Evolutionary conservation across 2,797 vertebrate genomes (phyloP), one percentile per base, ranked within the genome.

Genomic region (Sparidentex hasta): DNA sequence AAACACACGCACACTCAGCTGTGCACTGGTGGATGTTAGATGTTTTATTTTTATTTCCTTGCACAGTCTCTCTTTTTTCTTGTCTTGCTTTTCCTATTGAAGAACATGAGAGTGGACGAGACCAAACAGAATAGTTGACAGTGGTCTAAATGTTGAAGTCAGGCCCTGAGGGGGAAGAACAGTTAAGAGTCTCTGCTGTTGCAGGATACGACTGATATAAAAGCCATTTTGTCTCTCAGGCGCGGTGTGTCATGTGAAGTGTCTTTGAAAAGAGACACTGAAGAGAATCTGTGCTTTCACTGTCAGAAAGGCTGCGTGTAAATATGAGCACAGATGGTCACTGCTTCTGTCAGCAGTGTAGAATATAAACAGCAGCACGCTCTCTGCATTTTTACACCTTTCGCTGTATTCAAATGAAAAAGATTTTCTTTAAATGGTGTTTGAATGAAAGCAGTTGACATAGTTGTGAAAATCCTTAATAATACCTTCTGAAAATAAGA

Each of bases 81-180:
- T 16, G 38, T 12, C 6, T 43, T 7, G 9, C 11, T 44, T 57
- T n/a, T 29, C 8, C 43, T 51, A 17, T 13, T 46, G 11, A 18
- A 47, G 18, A 6, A 52, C 47, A 56, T 63, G 11, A 48, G 33
- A 38, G 59, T 5, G 38, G 5, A 16, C n/a, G 11, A 11, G 18
- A 67, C 23, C 56, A 65, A 65, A 70, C 54, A 65, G 21, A 21
- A 41, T 11, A 1, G 3, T n/a, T 21, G 65, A 57, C 56, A 59
- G 56, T 20, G 70, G 8, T 66, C 43, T 62, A 63, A 33, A 41
- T 63, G 58, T 57, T 75, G 46, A 18, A 48, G 50, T 74, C 43
- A 0, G 25, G 29, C 51, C 71, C 68, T 52, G 66, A 71, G 43
- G 67, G 47, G 13, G 65, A 33, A 47, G 56, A 11, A 8, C 27